Evolutionary conservation across 2,113 vertebrate species (phyloP).

Genomic region (Hippolais icterina): DNA sequence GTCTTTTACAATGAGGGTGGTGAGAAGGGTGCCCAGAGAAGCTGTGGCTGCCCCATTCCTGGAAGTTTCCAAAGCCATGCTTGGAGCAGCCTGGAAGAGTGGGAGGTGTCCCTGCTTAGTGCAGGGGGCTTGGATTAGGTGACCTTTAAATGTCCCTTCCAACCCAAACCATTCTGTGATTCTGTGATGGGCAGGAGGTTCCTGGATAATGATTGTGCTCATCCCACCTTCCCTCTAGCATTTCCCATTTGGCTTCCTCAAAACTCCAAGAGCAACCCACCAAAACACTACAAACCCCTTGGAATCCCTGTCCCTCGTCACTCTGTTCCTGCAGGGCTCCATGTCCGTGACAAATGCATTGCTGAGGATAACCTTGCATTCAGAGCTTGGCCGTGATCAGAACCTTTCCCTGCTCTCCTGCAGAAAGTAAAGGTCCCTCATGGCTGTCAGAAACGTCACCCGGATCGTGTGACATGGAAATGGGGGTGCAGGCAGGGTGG

Average conservation of each 20-base stretch:
- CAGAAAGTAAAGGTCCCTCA: rapidly evolving
- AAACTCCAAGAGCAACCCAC: neutral
- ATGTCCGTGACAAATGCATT: neutral
- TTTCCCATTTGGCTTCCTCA: neutral
- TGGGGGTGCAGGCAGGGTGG: neutral
- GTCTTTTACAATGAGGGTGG: rapidly evolving
- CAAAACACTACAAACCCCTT: neutral
- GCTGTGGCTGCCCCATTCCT: neutral
- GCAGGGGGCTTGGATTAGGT: neutral
- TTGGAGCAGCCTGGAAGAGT: neutral
- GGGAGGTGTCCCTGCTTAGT: neutral
- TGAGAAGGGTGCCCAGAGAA: neutral
- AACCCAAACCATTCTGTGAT: neutral
- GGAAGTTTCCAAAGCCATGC: neutral
- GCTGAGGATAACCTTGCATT: neutral
- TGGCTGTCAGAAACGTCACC: rapidly evolving
- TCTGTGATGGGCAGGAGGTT: rapidly evolving
- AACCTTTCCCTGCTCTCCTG: neutral
- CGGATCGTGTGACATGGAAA: rapidly evolving
- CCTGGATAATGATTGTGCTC: neutral
- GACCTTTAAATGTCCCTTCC: neutral
- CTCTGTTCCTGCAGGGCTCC: neutral
- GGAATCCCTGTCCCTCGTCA: neutral
- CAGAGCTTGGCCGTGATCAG: rapidly evolving
- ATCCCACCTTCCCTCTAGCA: neutral